Evolutionary conservation across 2,888 invertebrate species (phyloP).

Genomic region (Bruchidius siliquastri): DNA sequence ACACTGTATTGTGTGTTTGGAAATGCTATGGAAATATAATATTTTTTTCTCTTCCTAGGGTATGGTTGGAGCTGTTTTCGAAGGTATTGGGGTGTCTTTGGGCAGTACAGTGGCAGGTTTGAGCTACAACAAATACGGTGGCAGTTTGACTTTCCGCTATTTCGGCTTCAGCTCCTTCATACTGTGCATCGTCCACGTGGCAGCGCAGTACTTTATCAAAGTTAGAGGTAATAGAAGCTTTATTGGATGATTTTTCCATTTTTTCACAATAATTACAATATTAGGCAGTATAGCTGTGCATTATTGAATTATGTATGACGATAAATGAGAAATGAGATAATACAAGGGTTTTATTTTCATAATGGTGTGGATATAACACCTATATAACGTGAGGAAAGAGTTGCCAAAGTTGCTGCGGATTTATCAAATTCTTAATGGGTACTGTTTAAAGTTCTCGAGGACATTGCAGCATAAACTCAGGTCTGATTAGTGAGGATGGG

Average conservation of each 20-base stretch:
- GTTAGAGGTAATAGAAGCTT: slow-evolving; percentile 24
- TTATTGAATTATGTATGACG: not conserved
- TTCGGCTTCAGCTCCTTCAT: slow-evolving; percentile 68
- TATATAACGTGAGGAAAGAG: not conserved
- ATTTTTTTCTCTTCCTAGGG: slow-evolving; percentile 54
- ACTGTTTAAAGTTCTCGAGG: no score
- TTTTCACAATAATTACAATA: not conserved
- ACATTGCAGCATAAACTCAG: no score
- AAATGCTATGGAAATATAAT: no score
- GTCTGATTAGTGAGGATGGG: no score
- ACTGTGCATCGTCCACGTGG: slow-evolving; percentile 55
- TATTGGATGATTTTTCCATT: not conserved
- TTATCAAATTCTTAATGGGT: no score
- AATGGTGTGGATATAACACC: not conserved
- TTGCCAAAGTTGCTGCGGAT: no score
- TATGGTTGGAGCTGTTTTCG: slow-evolving; percentile 79
- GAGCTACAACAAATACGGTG: slow-evolving; percentile 58
- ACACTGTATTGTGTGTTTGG: no score
- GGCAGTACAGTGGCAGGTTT: slow-evolving; percentile 77
- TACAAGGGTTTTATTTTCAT: not conserved
- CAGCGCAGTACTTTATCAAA: slow-evolving; percentile 46
- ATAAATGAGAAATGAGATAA: not conserved
- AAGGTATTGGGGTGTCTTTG: slow-evolving; percentile 77
- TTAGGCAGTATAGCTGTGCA: not conserved
- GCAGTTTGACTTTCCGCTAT: slow-evolving; percentile 63